Percentiles rank a stretch among this genome's conserved stretches.
These are phyloP conservation scores for Megathymus violae DNA, from an alignment of 1,140 invertebrate species.

Conservation along the genomic window DNA sequence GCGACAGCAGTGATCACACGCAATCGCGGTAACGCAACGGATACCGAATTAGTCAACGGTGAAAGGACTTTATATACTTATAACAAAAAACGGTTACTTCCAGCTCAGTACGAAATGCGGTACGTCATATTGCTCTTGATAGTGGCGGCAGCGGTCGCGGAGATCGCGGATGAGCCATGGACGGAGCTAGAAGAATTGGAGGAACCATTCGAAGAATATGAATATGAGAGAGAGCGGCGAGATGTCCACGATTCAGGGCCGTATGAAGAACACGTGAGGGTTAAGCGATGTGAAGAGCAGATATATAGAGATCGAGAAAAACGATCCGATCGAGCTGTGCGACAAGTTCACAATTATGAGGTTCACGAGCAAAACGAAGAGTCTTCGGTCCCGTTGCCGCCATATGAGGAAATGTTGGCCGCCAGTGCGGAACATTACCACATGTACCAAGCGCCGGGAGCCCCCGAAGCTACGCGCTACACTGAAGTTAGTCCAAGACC, in stretches of 20 bases:
- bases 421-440: constrained; percentile 77
- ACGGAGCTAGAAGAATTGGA: constrained; percentile 73
- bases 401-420: constrained; percentile 72
- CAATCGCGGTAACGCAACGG: constrained; percentile 40
- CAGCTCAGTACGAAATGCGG: constrained; percentile 63
- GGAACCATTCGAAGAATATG: constrained; percentile 64
- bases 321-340: constrained; percentile 59
- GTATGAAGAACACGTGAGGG: constrained; percentile 55
- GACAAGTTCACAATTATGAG: constrained; percentile 80
- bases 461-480: constrained; percentile 28
- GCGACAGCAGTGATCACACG: constrained; percentile 42
- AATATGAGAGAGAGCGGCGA: constrained; percentile 45
- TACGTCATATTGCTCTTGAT: constrained; percentile 54
- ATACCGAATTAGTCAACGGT: constrained; percentile 53
- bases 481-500: constrained; percentile 40
- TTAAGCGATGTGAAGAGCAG: constrained; percentile 58
- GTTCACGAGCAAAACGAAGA: constrained; percentile 82
- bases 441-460: constrained; percentile 43
- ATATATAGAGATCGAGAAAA: constrained; percentile 36
- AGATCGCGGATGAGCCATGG: constrained; percentile 64
- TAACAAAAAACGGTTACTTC: constrained; percentile 63
- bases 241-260: constrained; percentile 55
- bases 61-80: constrained; percentile 67
- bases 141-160: constrained; percentile 54
- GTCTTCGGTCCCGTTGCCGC: constrained; percentile 58